Percentiles rank a stretch among this genome's conserved stretches.
These are phyloP conservation scores for Xenus cinereus DNA, from an alignment of 2,113 vertebrate species.

Conservation along the genomic window DNA sequence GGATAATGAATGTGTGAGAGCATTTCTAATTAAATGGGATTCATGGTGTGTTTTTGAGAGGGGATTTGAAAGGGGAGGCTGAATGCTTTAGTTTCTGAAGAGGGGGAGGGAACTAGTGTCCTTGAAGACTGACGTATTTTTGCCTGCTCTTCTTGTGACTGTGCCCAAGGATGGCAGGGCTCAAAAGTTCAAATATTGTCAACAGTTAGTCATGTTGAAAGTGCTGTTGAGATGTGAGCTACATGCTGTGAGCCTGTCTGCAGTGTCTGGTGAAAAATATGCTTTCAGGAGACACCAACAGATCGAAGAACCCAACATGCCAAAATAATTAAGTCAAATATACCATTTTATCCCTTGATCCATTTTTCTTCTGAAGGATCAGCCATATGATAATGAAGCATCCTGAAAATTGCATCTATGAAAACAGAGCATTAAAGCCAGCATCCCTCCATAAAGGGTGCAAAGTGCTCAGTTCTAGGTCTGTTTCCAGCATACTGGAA, in stretches of 20 bases:
- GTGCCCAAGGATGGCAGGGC: not conserved
- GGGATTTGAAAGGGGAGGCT: not conserved
- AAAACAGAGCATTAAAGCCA: not conserved
- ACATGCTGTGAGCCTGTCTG: not conserved
- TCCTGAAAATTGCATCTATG: not conserved
- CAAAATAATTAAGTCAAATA: not conserved
- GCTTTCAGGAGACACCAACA: not conserved
- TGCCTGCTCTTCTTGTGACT: not conserved
- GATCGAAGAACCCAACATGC: not conserved
- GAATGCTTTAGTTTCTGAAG: not conserved
- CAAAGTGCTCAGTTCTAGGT: not conserved
- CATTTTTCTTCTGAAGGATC: not conserved
- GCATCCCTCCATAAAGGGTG: not conserved
- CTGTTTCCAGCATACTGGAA: not conserved
- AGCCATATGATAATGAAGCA: not conserved
- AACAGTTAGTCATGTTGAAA: constrained; percentile 20
- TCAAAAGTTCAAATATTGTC: constrained; percentile 34
- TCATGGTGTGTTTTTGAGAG: not conserved
- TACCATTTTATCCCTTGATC: not conserved
- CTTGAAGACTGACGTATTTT: not conserved
- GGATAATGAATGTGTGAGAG: constrained; percentile 30
- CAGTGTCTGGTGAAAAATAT: not conserved
- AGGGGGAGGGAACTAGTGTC: not conserved
- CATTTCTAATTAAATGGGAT: constrained; percentile 41
- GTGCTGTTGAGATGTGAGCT: not conserved